Base-by-base conservation (phyloP, 1,140 invertebrate species). In the Zaprionus kolodkinae region DNA sequence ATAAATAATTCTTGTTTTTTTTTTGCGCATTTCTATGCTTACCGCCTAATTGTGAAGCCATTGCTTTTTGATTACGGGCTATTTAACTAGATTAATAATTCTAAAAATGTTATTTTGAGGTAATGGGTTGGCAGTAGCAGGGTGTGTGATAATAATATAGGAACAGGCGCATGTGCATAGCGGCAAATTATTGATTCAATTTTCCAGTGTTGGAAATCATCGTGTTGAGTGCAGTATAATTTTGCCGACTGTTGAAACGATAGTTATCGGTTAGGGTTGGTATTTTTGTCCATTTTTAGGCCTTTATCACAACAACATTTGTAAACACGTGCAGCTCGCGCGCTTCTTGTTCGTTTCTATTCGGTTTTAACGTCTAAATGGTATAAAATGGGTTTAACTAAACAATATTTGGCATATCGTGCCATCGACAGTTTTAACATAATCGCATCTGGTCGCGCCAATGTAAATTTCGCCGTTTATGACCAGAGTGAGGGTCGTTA, bases 331-430 rank as follows among this genome's bases (percentile, higher is more conserved):
- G 85, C 83, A 74, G 67, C 57, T 21, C 50, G 68, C 64, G 67
- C 64, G 33, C 64, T n/a, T 45, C 38, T 50, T 67, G 17, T 70
- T 52, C 48, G 63, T 33, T 74, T 72, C 30, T 38, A 60, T 63
- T 25, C 36, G n/a, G 52, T 43, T 50, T 35, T 36, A 15, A 15
- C 40, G 56, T 57, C 62, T 71, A 55, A 72, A 81, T 85, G 75
- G 45, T 75, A 50, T 73, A 77, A 50, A 61, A 99, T 99, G 98
- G 98, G 97, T 72, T 93, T 99, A 77, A 99, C 98, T 21, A 99
- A 99, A 92, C 97, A 99, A 93, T 99, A 99, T 95, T 94, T 99
- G 63, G 95, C 97, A 55, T 99, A 98, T 93, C 94, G 94, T 11
- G 95, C 96, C 12, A 95, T 95, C 57, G 95, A 96, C 38, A 96